phyloP scores from a whole-genome alignment of 2,797 vertebrate genomes.

The Serranus cabrilla region DNA sequence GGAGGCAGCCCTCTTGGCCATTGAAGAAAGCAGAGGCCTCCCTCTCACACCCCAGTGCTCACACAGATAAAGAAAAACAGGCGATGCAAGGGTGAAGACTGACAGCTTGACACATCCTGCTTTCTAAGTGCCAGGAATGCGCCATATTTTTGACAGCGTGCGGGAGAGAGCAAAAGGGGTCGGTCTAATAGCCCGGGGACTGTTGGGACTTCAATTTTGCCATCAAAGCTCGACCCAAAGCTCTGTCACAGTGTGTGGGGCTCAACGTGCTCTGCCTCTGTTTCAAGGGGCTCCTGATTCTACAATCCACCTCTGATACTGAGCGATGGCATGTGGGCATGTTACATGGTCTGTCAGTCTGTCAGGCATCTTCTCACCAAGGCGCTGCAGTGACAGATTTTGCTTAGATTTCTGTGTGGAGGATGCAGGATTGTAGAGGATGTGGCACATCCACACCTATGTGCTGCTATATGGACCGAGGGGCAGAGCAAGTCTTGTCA shows the following conservation, averaged over 20 bases:
- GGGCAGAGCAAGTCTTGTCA: conserved; percentile 34
- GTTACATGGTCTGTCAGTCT: conserved; percentile 16
- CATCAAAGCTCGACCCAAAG: conserved; percentile 35
- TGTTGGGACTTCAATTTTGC: conserved; percentile 29
- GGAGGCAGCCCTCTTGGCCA: conserved; percentile 21
- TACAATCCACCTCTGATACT: conserved; percentile 20
- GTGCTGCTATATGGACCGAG: conserved; percentile 25
- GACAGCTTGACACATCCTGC: conserved; percentile 57
- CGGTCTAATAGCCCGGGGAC: conserved; percentile 39
- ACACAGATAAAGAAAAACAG: conserved; percentile 33
- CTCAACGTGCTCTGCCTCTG: conserved; percentile 29
- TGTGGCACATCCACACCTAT: conserved; percentile 29
- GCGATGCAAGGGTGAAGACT: conserved; percentile 36
- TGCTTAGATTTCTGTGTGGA: conserved; percentile 19
- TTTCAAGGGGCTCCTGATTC: conserved; percentile 33
- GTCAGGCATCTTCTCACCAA: conserved; percentile 25
- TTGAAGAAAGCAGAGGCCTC: conserved; percentile 9
- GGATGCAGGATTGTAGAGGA: conserved; percentile 1
- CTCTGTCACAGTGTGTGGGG: conserved; percentile 48
- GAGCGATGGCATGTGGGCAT: conserved; percentile 35
- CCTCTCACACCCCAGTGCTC: conserved; percentile 29
- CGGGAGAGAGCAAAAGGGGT: conserved; percentile 25
- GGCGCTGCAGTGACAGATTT: conserved; percentile 9
- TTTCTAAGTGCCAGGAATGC: conserved; percentile 51
- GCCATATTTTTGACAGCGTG: conserved; percentile 43